phyloP scores from a whole-genome alignment of 2,113 vertebrate species.

The Cryptomyrus ogoouensis region DNA sequence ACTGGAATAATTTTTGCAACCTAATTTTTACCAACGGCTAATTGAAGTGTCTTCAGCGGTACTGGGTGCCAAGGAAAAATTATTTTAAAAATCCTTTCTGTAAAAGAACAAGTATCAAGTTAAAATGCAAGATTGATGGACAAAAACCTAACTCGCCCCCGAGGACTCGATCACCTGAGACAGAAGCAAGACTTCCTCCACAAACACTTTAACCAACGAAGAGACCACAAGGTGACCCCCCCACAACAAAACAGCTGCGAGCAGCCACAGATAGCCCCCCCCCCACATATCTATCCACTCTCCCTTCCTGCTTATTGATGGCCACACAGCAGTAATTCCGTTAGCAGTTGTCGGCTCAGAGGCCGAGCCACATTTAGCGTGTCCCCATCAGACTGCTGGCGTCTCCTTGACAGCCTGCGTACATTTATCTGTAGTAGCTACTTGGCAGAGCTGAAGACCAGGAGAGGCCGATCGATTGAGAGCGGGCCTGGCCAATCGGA shows the following conservation, averaged over 20 bases:
- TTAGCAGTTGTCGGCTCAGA: not conserved
- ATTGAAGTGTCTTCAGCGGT: not conserved
- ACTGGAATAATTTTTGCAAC: not conserved
- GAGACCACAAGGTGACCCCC: not conserved
- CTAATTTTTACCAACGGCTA: not conserved
- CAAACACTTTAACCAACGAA: not conserved
- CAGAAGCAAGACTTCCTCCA: not conserved
- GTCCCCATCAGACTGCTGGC: not conserved
- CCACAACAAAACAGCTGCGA: not conserved
- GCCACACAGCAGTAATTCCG: not conserved
- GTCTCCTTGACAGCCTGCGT: too few species aligned
- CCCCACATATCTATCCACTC: not conserved
- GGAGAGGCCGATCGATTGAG: not conserved
- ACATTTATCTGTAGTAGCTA: not conserved
- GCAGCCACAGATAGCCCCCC: too few species aligned
- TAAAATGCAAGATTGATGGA: not conserved
- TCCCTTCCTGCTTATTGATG: not conserved
- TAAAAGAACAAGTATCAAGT: not conserved
- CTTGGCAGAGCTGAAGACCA: not conserved
- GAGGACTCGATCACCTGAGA: not conserved
- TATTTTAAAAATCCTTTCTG: not conserved
- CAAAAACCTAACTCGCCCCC: not conserved
- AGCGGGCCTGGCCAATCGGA: not conserved
- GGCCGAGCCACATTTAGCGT: not conserved
- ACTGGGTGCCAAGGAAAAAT: not conserved